A percentile compares a stretch with the other conserved stretches of the same genome.
Conservation (phyloP, 2,113 vertebrate genomes). For the Sapajus apella region DNA sequence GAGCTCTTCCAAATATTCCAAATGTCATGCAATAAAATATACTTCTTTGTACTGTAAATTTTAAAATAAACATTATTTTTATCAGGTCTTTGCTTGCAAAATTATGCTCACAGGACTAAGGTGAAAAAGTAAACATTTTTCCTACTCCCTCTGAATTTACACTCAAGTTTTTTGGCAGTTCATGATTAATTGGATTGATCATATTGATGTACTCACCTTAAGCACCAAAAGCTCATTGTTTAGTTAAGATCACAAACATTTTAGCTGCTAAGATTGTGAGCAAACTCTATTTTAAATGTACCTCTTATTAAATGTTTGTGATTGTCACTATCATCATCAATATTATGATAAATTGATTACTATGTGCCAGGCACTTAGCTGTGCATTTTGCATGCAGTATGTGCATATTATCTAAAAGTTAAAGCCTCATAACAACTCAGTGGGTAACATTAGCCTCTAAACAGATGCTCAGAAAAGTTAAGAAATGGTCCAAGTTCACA, state of each 20-base stretch:
- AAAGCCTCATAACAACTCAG: neutral
- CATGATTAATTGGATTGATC: no score
- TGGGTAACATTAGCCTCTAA: neutral
- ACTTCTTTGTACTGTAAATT: neutral
- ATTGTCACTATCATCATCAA: no score
- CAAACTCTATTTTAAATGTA: neutral
- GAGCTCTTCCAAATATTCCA: neutral
- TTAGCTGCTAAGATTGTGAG: neutral
- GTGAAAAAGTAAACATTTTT: neutral
- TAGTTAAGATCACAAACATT: neutral
- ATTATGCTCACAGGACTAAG: accelerated
- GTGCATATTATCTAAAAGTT: neutral
- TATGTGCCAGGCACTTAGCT: no score
- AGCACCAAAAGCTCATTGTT: neutral
- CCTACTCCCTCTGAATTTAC: accelerated
- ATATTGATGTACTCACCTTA: neutral
- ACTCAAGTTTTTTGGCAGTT: accelerated
- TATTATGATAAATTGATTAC: no score
- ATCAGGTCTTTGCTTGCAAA: neutral
- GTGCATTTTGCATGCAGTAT: neutral
- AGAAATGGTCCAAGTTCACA: neutral
- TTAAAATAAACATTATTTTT: neutral
- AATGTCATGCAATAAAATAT: neutral
- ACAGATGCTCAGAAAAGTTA: neutral
- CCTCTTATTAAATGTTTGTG: neutral